Evolutionary conservation across 2,113 vertebrate genomes (phyloP).

Genomic region (Phyllopteryx taeniolatus): DNA sequence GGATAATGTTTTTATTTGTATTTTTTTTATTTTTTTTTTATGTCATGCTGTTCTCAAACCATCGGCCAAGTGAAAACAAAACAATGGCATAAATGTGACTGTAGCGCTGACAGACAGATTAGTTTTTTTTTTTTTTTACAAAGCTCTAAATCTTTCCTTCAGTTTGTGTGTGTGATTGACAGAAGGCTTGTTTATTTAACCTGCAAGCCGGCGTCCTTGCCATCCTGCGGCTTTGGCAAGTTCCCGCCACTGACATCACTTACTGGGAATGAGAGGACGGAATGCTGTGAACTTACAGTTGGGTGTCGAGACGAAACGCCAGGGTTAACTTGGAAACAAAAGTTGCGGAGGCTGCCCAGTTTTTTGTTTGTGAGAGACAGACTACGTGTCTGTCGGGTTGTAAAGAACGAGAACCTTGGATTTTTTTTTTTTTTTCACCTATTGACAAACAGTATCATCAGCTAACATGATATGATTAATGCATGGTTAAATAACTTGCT

Average conservation of each 20-base stretch:
- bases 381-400: not conserved
- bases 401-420: not conserved
- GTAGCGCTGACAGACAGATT: not conserved
- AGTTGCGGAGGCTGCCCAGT: too few relatives aligned
- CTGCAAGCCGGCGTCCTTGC: not conserved
- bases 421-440: too few relatives aligned
- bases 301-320: not conserved
- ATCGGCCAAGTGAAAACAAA: not conserved
- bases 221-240: slow-evolving; percentile 17
- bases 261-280: not conserved
- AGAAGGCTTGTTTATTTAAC: slow-evolving; percentile 19
- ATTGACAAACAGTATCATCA: not conserved
- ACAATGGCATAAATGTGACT: not conserved
- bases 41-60: not conserved
- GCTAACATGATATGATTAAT: not conserved
- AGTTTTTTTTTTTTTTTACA: not conserved
- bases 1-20: not conserved
- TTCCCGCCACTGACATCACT: slow-evolving; percentile 32
- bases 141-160: not conserved
- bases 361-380: not conserved
- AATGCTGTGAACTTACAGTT: slow-evolving; percentile 9
- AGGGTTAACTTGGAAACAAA: not conserved
- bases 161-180: slow-evolving; percentile 12
- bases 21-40: too few relatives aligned
- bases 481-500: not conserved